Conservation (phyloP, 2,113 vertebrate genomes). For the Equus quagga region DNA sequence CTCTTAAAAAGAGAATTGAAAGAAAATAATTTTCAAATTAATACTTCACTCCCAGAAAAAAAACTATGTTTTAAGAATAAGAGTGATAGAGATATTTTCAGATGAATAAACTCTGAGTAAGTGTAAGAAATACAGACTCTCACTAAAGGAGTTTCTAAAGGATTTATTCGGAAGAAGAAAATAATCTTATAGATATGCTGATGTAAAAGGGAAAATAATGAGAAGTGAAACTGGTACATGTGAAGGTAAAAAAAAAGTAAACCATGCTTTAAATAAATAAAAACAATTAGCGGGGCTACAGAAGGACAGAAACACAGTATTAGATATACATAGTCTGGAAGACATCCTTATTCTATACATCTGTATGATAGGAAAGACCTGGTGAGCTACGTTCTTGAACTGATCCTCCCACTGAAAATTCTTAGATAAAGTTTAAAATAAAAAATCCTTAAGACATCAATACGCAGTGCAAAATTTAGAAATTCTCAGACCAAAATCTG, state of each 20-base stretch:
- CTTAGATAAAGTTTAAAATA: neutral
- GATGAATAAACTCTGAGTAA: neutral
- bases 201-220: neutral
- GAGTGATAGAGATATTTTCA: neutral
- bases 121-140: neutral
- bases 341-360: neutral
- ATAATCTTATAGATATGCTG: neutral
- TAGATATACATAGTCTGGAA: neutral
- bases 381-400: neutral
- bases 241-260: neutral
- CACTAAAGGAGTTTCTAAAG: neutral
- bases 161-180: neutral
- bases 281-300: neutral
- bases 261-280: neutral
- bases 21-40: neutral
- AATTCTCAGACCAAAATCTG: neutral
- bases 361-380: neutral
- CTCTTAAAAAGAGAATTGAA: neutral
- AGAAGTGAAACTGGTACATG: neutral
- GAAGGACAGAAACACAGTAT: neutral
- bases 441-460: neutral
- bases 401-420: neutral
- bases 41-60: neutral
- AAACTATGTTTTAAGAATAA: neutral
- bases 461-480: neutral